Evolutionary conservation across 2,888 invertebrate genomes (phyloP).

Genomic region (Dioctria rufipes): DNA sequence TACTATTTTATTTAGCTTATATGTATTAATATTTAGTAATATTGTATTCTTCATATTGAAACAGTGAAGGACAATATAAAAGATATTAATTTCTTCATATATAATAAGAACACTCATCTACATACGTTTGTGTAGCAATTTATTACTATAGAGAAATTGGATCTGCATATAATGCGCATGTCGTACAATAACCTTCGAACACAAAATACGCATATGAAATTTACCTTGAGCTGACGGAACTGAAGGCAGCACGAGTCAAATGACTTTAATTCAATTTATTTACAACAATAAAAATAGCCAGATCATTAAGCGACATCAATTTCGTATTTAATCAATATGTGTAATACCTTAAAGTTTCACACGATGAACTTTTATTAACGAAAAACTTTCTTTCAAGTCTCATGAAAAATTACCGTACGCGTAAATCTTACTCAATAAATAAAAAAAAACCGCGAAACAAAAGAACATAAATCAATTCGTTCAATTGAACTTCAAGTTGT

Average conservation of each 20-base stretch:
- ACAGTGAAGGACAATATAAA: too few species aligned
- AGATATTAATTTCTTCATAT: too few species aligned
- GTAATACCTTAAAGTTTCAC: too few species aligned
- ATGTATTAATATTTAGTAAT: too few species aligned
- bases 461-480: constrained; percentile 6
- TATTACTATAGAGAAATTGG: too few species aligned
- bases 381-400: constrained; percentile 6
- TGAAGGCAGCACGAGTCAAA: neutral
- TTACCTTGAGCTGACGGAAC: constrained; percentile 9
- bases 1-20: too few species aligned
- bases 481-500: neutral
- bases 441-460: neutral
- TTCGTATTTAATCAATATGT: neutral
- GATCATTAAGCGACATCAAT: neutral
- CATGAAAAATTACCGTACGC: constrained; percentile 13
- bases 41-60: too few species aligned
- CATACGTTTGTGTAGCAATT: too few species aligned
- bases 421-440: neutral
- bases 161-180: neutral
- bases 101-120: too few species aligned
- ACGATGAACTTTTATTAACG: too few species aligned
- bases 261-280: neutral
- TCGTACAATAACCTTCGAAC: neutral
- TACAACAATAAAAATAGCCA: too few species aligned
- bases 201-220: neutral